phyloP scores from a whole-genome alignment of 2,888 invertebrate species.

The Cosmopolites sordidus region DNA sequence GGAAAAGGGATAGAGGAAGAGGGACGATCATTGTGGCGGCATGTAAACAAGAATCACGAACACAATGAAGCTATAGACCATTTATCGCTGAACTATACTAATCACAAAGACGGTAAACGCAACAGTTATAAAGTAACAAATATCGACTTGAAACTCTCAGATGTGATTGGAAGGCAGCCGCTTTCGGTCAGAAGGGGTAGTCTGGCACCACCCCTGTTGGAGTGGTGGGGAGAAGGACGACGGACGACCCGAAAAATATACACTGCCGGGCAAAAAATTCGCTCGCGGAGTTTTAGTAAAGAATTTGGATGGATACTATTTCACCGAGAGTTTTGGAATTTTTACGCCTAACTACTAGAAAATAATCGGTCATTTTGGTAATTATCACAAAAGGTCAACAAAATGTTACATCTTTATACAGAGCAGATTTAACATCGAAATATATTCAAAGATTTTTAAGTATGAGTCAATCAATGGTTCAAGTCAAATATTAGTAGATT shows the following conservation, averaged over 20 bases:
- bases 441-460: no score
- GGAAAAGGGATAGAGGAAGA: no score
- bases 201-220: slow-evolving; percentile 19
- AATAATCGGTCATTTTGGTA: no score
- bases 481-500: no score
- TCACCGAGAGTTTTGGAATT: no score
- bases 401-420: no score
- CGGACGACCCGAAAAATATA: slow-evolving; percentile 18
- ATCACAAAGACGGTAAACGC: slow-evolving; percentile 40
- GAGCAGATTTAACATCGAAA: no score
- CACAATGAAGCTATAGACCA: slow-evolving; percentile 40
- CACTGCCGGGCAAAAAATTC: neutral
- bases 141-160: slow-evolving; percentile 49
- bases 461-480: no score
- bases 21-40: slow-evolving; percentile 23
- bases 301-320: no score
- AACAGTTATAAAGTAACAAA: slow-evolving; percentile 46
- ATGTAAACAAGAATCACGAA: slow-evolving; percentile 38
- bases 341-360: no score
- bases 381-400: no score
- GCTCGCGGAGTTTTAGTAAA: no score
- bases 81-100: slow-evolving; percentile 43
- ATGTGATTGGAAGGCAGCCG: slow-evolving; percentile 47
- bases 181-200: slow-evolving; percentile 35
- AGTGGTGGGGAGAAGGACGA: slow-evolving; percentile 3